These are phyloP conservation scores for Eumerus sabulonum DNA, from an alignment of 2,888 invertebrate species.

Conservation along the genomic window DNA sequence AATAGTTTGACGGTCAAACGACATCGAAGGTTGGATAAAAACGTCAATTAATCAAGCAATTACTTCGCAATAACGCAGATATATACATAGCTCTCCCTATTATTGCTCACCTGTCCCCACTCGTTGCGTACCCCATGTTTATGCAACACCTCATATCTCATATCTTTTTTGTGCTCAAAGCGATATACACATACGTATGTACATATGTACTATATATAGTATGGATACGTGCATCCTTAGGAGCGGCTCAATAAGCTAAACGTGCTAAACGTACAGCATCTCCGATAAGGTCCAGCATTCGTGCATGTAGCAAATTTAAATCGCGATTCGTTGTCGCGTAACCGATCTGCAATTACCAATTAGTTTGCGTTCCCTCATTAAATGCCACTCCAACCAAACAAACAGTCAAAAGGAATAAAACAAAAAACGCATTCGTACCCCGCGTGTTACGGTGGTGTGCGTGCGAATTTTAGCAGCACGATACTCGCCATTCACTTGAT, in stretches of 20 bases:
- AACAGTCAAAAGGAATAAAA: no score
- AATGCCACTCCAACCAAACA: constrained; percentile 53
- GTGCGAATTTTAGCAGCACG: constrained; percentile 54
- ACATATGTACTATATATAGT: no score
- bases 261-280: constrained; percentile 41
- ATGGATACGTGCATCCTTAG: constrained; percentile 32
- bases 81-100: constrained; percentile 6
- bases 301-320: constrained; percentile 66
- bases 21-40: no score
- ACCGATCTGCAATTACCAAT: constrained; percentile 67
- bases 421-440: constrained; percentile 30
- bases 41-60: constrained; percentile 12
- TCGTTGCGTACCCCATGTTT: constrained; percentile 8
- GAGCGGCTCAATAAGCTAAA: constrained; percentile 24
- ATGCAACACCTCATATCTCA: constrained; percentile 13
- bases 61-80: constrained; percentile 8
- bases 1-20: no score
- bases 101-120: constrained; percentile 5
- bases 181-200: no score
- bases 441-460: constrained; percentile 36
- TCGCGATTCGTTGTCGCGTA: constrained; percentile 64
- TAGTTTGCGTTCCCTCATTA: constrained; percentile 64
- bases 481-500: constrained; percentile 63
- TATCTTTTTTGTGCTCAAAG: not conserved
- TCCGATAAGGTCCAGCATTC: constrained; percentile 54